These are phyloP conservation scores for Cebus imitator DNA, from an alignment of 2,113 vertebrate species.

Conservation along the genomic window DNA sequence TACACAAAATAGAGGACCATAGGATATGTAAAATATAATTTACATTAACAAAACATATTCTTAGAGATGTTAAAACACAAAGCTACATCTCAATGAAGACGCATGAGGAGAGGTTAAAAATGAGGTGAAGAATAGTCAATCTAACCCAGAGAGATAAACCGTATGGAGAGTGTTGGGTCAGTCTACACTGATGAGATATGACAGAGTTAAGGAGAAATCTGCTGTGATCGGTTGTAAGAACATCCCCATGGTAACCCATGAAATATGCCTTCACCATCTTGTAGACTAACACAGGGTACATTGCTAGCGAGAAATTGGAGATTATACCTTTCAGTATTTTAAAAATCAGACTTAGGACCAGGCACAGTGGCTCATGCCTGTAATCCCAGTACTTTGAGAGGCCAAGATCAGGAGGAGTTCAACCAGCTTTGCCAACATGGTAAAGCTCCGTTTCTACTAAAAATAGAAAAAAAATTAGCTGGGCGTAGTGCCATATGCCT, in stretches of 20 bases:
- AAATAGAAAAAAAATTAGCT: too few relatives aligned
- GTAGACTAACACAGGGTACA: not conserved
- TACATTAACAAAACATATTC: not conserved
- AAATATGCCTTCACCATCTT: not conserved
- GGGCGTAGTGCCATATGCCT: rapidly evolving
- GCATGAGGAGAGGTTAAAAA: not conserved
- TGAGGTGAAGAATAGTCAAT: not conserved
- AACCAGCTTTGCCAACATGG: too few relatives aligned
- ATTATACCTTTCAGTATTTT: not conserved
- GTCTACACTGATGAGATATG: not conserved
- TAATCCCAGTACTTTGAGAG: too few relatives aligned
- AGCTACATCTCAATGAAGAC: not conserved
- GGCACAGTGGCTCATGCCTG: too few relatives aligned
- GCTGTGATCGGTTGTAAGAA: not conserved
- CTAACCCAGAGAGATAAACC: not conserved
- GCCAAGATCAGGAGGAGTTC: too few relatives aligned
- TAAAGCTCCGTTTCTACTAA: too few relatives aligned
- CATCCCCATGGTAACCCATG: rapidly evolving
- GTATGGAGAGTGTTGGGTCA: not conserved
- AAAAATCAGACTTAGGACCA: not conserved
- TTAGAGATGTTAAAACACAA: not conserved
- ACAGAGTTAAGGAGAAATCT: not conserved
- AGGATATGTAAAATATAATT: not conserved
- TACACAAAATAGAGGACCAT: too few relatives aligned
- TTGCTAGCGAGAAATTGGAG: not conserved